phyloP scores from a whole-genome alignment of 2,113 vertebrate species.

The Rhynchomys soricoides region DNA sequence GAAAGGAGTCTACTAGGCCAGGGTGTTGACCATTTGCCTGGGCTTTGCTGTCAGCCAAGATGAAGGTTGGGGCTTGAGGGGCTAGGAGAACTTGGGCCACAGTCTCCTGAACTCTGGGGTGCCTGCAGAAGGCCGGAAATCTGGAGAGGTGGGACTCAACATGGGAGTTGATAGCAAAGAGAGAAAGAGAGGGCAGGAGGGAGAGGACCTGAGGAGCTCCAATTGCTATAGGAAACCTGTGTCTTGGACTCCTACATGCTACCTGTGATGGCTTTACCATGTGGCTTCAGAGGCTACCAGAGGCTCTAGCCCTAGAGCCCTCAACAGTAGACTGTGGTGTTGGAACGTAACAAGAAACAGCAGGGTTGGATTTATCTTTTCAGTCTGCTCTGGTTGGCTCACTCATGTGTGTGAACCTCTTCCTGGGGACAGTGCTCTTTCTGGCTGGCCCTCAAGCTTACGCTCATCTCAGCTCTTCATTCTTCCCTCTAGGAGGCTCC shows the following conservation, averaged over 20 bases:
- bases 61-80: neutral
- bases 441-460: neutral
- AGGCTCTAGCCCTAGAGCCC: neutral
- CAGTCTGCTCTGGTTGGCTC: neutral
- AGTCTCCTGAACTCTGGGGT: too few relatives aligned
- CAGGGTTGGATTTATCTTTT: neutral
- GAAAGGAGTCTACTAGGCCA: neutral
- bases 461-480: neutral
- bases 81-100: neutral
- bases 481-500: neutral
- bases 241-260: neutral
- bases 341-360: neutral
- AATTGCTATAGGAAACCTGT: neutral
- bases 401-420: neutral
- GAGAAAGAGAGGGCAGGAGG: rapidly evolving
- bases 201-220: rapidly evolving
- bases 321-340: neutral
- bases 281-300: neutral
- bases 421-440: neutral
- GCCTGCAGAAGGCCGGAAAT: too few relatives aligned
- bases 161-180: rapidly evolving
- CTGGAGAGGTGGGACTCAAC: too few relatives aligned
- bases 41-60: neutral
- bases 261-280: neutral
- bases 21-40: neutral